Conservation (phyloP, 1,140 invertebrate genomes). For the Megalopta genalis region DNA sequence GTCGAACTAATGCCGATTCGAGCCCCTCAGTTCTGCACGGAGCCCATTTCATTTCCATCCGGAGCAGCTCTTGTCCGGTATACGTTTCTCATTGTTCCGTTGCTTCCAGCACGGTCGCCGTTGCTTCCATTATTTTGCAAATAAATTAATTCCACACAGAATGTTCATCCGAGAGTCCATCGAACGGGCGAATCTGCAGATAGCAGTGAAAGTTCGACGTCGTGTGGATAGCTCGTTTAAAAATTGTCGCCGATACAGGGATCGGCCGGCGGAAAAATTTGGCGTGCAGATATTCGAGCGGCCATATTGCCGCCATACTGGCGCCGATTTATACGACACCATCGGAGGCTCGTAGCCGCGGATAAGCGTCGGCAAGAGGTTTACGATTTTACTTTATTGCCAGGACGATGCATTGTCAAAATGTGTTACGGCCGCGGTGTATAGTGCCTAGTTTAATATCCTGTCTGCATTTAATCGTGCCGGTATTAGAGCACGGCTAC, state of each 20-base stretch:
- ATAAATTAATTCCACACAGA: too few species aligned
- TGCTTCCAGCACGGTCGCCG: too few species aligned
- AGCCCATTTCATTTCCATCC: too few species aligned
- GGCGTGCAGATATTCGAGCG: slow-evolving; percentile 13
- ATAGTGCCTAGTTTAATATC: slow-evolving; percentile 76
- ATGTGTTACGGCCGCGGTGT: slow-evolving; percentile 69
- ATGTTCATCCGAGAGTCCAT: too few species aligned
- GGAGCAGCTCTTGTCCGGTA: too few species aligned
- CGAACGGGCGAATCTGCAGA: too few species aligned
- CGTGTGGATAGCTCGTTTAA: too few species aligned
- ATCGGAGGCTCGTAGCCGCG: slow-evolving; percentile 9
- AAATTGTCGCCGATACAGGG: too few species aligned
- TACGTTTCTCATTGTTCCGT: too few species aligned
- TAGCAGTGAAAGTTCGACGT: too few species aligned
- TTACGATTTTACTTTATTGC: slow-evolving; percentile 75
- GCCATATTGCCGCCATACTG: not conserved
- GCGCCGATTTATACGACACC: not conserved
- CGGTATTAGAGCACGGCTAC: slow-evolving; percentile 71
- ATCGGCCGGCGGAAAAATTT: not conserved
- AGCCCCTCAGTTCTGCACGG: not conserved
- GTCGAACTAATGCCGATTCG: slow-evolving; percentile 21
- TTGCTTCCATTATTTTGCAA: too few species aligned
- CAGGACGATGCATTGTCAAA: slow-evolving; percentile 75
- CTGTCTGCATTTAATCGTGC: slow-evolving; percentile 76
- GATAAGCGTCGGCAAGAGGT: slow-evolving; percentile 66